Percentiles rank a stretch among this genome's conserved stretches.
Conservation (phyloP, 2,797 vertebrate species). For the Manis pentadactyla region DNA sequence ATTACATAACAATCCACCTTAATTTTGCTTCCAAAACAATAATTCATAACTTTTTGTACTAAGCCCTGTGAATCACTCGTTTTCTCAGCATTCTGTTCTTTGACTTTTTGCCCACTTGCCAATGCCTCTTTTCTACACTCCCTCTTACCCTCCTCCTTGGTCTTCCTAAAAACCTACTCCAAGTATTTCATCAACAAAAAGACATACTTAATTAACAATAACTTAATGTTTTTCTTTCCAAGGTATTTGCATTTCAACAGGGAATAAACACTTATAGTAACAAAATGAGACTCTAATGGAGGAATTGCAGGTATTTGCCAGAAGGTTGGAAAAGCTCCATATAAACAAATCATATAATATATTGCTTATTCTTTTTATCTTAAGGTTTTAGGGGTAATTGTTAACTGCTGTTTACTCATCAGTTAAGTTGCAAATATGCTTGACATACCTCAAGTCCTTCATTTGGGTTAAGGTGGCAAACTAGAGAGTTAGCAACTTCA, state of each 20-base stretch:
- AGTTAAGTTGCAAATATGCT: not conserved
- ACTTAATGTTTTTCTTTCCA: not conserved
- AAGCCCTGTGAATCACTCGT: not conserved
- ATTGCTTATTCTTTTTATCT: not conserved
- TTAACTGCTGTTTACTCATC: not conserved
- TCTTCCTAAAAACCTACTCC: not conserved
- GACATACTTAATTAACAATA: not conserved
- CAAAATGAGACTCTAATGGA: not conserved
- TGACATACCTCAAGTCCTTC: not conserved
- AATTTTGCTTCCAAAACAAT: conserved; percentile 20
- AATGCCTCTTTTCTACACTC: not conserved
- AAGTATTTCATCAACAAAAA: not conserved
- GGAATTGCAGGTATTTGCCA: not conserved
- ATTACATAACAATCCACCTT: not conserved
- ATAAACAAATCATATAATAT: not conserved
- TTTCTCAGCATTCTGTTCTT: not conserved
- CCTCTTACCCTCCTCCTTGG: not conserved
- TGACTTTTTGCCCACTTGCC: not conserved
- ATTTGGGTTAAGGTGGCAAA: not conserved
- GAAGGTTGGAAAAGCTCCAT: not conserved
- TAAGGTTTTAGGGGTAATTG: not conserved
- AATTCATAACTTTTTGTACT: not conserved
- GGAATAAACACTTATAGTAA: not conserved
- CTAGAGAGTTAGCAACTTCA: not conserved
- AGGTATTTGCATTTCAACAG: conserved; percentile 20